phyloP scores from a whole-genome alignment of 37 sponge, comb jelly and placozoan species.

The Spongilla lacustris region DNA sequence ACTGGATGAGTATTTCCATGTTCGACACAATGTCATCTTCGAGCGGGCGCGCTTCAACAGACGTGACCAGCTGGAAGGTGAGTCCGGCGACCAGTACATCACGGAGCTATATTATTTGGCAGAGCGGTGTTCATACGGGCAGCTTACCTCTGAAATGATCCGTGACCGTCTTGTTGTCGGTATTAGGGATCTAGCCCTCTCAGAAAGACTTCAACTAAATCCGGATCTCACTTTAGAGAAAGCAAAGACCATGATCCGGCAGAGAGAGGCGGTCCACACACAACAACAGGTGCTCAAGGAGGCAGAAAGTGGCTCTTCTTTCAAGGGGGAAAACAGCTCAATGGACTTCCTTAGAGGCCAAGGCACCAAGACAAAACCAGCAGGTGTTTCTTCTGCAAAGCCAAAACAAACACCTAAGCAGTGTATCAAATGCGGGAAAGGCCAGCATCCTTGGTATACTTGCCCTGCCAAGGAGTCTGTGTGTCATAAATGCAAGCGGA shows the following conservation, averaged over 20 bases:
- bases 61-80: constrained; percentile 23
- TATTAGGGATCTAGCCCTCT: constrained; percentile 14
- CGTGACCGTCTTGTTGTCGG: constrained; percentile 34
- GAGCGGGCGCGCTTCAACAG: constrained; percentile 4
- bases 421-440: constrained; percentile 14
- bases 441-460: neutral
- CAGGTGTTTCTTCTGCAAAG: too few species aligned
- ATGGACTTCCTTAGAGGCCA: too few species aligned
- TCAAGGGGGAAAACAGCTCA: too few species aligned
- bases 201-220: constrained; percentile 17
- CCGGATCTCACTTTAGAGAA: constrained; percentile 39
- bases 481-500: constrained; percentile 32
- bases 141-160: constrained; percentile 4
- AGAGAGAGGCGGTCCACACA: constrained; percentile 17
- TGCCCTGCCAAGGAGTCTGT: constrained; percentile 48
- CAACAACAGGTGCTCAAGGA: constrained; percentile 22
- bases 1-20: constrained; percentile 24
- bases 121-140: constrained; percentile 8
- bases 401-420: neutral
- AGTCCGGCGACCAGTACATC: constrained; percentile 27
- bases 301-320: neutral
- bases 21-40: constrained; percentile 2
- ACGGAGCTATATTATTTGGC: constrained; percentile 4
- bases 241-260: constrained; percentile 27
- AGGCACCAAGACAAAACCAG: too few species aligned